Evolutionary conservation across 2,113 vertebrate species (phyloP).

Genomic region (Sclerurus mexicanus): DNA sequence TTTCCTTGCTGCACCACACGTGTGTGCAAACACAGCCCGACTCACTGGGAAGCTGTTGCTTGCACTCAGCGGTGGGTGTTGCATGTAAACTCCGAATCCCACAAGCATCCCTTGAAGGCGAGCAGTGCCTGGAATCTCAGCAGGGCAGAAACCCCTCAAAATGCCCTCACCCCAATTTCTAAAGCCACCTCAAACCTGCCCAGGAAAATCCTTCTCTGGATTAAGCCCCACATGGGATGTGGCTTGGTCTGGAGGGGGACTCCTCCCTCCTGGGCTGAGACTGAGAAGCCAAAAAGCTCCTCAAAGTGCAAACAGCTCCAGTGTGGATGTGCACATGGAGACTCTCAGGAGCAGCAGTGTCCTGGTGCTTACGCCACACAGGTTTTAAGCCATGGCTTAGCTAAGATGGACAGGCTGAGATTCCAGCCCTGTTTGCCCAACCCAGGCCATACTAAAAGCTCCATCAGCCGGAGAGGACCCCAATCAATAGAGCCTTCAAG

Average conservation of each 20-base stretch:
- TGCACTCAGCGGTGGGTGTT: not conserved
- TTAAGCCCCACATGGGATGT: not conserved
- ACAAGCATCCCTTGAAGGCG: not conserved
- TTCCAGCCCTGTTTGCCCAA: not conserved
- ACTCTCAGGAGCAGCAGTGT: fast-evolving
- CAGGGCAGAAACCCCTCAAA: not conserved
- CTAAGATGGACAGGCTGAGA: not conserved
- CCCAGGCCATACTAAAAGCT: not conserved
- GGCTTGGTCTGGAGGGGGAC: not conserved
- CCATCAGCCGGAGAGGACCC: conserved; percentile 8
- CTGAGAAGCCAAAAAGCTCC: not conserved
- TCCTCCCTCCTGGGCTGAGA: not conserved
- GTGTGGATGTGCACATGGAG: fast-evolving
- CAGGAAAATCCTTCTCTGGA: not conserved
- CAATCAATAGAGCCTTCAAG: conserved; percentile 37
- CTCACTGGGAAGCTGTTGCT: not conserved
- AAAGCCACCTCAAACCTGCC: not conserved
- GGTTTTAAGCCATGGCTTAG: not conserved
- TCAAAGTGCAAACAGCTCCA: not conserved
- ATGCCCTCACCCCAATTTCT: not conserved
- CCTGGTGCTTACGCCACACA: fast-evolving
- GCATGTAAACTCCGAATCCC: not conserved
- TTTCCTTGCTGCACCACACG: not conserved
- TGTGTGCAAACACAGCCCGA: not conserved
- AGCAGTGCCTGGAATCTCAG: not conserved